Evolutionary conservation across 2,113 vertebrate genomes (phyloP), one percentile per base, ranked within the genome.

Genomic region (Cryptomyrus ogoouensis): DNA sequence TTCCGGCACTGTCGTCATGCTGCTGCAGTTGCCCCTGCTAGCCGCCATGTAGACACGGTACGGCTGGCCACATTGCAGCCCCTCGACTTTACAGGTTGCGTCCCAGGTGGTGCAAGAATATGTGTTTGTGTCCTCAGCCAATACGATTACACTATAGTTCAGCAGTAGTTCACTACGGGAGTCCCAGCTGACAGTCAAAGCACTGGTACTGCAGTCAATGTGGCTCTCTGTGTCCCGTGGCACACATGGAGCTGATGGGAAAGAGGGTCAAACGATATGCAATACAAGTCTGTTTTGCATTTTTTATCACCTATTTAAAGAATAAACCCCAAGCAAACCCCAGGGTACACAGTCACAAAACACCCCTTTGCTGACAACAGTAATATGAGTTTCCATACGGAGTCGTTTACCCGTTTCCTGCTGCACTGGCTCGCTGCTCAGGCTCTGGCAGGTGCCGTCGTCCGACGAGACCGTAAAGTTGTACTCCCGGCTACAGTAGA

Each of bases 161-260:
- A 95, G 62, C 0, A 92, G 88, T 15, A 92, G 53, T 53, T 90
- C 35, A 24, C 31, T 92, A 0, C 39, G 84, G 17, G 74, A 42
- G 0, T 46, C 47, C 96, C 96, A 97, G 91, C 90, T 93, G 87
- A 96, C 49, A 21, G 83, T 93, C 83, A 95, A 88, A 0, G 5
- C 52, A 90, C 95, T 95, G 91, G 88, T 93, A 89, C 52, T 90
- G 21, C 96, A 97, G 93, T 94, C 88, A 70, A 95, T 13, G 47
- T 49, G 88, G 47, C 83, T 93, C n/a, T 85, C 0, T 50, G 95
- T 91, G 53, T 77, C 89, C 84, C 92, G 77, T 12, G 95, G 94
- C 0, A 92, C 90, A 92, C 96, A 97, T 2, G 96, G 96, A 2
- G 94, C 96, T 97, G 92, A 31, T 62, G 66, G 10, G 88, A 35